These are phyloP conservation scores for Clanis bilineata DNA, from an alignment of 2,888 invertebrate species.

Conservation along the genomic window DNA sequence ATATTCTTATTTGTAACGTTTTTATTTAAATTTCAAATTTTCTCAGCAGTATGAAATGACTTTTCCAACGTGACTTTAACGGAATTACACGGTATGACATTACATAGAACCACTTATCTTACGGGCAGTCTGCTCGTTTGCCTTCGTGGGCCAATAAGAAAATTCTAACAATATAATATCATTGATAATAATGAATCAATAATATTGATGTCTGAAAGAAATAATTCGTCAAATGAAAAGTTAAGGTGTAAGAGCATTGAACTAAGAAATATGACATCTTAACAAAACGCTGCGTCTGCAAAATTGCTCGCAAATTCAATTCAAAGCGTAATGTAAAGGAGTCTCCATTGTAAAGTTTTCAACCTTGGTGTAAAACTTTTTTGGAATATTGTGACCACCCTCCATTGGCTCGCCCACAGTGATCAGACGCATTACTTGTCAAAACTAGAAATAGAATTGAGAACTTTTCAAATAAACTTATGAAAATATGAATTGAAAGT, in stretches of 20 bases:
- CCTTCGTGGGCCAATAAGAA: too few relatives aligned
- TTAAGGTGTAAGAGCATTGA: conserved; percentile 38
- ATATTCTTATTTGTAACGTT: neutral
- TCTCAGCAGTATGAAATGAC: too few relatives aligned
- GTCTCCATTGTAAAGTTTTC: conserved; percentile 28
- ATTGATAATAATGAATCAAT: neutral
- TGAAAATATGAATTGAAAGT: conserved; percentile 12
- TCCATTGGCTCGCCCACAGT: conserved; percentile 2
- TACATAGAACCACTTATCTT: too few relatives aligned
- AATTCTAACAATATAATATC: neutral
- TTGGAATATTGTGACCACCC: neutral
- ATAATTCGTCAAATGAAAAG: conserved; percentile 49
- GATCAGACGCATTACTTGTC: conserved; percentile 17
- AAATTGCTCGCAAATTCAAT: conserved; percentile 34
- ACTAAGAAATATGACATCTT: conserved; percentile 26
- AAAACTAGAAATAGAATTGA: conserved; percentile 12
- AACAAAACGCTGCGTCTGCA: conserved; percentile 38
- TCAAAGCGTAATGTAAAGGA: conserved; percentile 30
- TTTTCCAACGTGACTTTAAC: too few relatives aligned
- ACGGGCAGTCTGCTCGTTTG: too few relatives aligned
- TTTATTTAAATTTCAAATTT: neutral
- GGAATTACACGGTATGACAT: too few relatives aligned
- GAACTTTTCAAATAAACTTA: conserved; percentile 15
- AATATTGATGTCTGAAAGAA: conserved; percentile 17
- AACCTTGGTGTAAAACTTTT: conserved; percentile 21